Evolutionary conservation across 2,888 invertebrate species (phyloP), one percentile per base, ranked within the genome.

Genomic region (Melieria omissa): DNA sequence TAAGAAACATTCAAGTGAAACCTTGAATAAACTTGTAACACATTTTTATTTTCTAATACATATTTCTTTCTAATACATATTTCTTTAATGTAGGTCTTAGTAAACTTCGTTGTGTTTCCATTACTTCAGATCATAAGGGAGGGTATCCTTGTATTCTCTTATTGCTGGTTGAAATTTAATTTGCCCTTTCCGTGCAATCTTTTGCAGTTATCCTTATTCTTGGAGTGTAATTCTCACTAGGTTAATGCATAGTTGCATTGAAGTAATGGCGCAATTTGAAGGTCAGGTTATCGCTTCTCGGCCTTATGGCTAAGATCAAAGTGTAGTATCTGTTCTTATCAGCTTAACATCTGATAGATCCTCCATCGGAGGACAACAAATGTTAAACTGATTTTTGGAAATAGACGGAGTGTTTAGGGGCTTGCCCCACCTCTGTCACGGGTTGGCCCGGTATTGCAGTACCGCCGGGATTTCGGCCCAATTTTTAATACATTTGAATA

Each of bases 321-420:
- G 89, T 89, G 89, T 89, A 89, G 89, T 89, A 90, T 90, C 90
- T 90, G 90, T 90, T 90, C 90, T 90, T 90, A 90, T 90, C 89
- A 90, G 90, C 90, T 90, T 90, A 90, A 90, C 90, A 90, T 90
- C 90, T 90, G 90, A 90, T 90, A 90, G 87, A 87, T 86, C 83
- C 86, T 86, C 87, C 88, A 89, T 84, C 86, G 73, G 75, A 76
- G 73, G 73, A 74, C 75, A 76, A 76, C 73, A 74, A 75, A 75
- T 74, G 76, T 75, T 76, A 76, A 75, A 74, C 76, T 76, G 71
- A 75, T 76, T 76, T 73, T 70, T 73, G 70, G 64, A 73, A 73
- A 44, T 49, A 16, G 73, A 70, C 70, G 67, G 73, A 73, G 73
- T 67, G 73, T 70, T 58, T 72, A 73, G 76, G 75, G 69, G 75